Conservation (phyloP, 2,113 vertebrate species). For the Rynchops niger region DNA sequence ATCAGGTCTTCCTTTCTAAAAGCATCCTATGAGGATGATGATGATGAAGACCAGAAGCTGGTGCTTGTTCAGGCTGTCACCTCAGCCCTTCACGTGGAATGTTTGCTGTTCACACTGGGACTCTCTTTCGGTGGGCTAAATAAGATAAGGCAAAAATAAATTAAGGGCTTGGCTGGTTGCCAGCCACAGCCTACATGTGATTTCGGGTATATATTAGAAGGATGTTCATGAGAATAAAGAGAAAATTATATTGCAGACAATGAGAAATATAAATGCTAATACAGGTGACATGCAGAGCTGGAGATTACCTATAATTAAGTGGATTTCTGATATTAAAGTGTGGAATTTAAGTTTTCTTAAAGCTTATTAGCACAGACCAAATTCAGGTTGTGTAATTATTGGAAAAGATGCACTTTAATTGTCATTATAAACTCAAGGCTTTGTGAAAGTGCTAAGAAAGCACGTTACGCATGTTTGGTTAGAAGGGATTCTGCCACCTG, state of each 20-base stretch:
- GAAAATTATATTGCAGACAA: conserved; percentile 73
- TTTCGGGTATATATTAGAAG: conserved; percentile 65
- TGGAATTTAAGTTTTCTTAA: conserved; percentile 68
- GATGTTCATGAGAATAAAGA: conserved; percentile 39
- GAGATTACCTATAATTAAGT: conserved; percentile 78
- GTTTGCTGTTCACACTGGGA: conserved; percentile 52
- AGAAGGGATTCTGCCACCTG: conserved; percentile 18
- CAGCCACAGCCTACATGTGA: conserved; percentile 52
- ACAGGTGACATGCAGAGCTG: conserved; percentile 65
- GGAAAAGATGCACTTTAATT: conserved; percentile 49
- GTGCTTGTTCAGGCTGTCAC: conserved; percentile 13
- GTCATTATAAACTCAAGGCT: conserved; percentile 20
- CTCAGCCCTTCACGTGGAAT: background rate
- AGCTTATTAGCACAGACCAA: conserved; percentile 62
- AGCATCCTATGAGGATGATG: conserved; percentile 23
- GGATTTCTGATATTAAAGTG: conserved; percentile 77
- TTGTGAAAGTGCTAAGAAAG: conserved; percentile 52
- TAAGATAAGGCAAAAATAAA: conserved; percentile 75
- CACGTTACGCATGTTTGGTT: background rate
- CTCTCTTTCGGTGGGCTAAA: conserved; percentile 45
- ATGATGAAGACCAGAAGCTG: conserved; percentile 44
- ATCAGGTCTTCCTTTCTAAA: conserved; percentile 45
- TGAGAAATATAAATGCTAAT: conserved; percentile 76
- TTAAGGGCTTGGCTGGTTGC: conserved; percentile 44
- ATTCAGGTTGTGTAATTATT: conserved; percentile 51